Base-by-base conservation (phyloP, 2,797 vertebrate species). In the Oreochromis grahami region DNA sequence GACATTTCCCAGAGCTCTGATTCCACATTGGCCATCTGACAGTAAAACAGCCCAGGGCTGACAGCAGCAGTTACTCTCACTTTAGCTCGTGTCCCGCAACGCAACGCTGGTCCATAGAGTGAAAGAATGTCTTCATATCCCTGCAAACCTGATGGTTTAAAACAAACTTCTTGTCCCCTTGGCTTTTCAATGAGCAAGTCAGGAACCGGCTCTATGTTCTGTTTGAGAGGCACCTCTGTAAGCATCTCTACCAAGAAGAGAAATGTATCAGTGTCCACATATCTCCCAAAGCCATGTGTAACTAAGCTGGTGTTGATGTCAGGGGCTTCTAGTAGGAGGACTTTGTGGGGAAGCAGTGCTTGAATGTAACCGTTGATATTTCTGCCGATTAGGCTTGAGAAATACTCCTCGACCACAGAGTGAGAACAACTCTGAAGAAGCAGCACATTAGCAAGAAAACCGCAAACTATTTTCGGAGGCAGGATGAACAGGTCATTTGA, bases 401-500 rank as follows among this genome's bases (percentile, higher is more conserved):
- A 97, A 89, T 97, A 99, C 45, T 95, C 95, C 48, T 97, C 32
- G 7, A 97, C 93, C 21, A 95, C 93, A 21, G 94, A 88, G 82
- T 88, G 51, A 96, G 97, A 97, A 82, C 84, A 95, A 79, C 96
- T 92, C 58, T 93, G 93, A 89, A 95, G 32, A 43, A 98, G 96
- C 79, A 99, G 92, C 65, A 99, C 93, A 87, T 97, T 98, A 81
- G 98, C 96, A 91, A 99, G 97, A 94, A 98, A 93, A 4, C 98
- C 98, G 82, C 94, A 96, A 58, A 98, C 87, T 10, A 97, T 93
- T 88, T 97, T 97, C 7, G 98, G 97, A 52, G 98, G 98, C 41
- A 99, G 94, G 36, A 94, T 95, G 90, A 98, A 97, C 19, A 99
- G 86, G 24, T 97, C 94, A 29, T 94, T 94, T 63, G 93, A 94